Conservation (phyloP, 2,113 vertebrate genomes). For the Lampris megalopsis region DNA sequence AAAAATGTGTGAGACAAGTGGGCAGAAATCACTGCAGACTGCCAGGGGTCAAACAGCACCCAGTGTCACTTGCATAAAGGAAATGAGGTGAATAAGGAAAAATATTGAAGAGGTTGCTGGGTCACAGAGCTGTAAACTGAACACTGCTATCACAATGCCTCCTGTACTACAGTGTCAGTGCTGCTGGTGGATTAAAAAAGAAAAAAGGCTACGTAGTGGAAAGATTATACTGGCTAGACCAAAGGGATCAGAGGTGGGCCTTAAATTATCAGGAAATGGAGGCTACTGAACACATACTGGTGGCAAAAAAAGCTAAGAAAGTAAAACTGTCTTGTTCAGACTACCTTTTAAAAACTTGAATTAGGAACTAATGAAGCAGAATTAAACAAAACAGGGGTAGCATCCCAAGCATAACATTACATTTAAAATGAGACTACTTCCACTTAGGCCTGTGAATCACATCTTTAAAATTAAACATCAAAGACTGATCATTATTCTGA, state of each 20-base stretch:
- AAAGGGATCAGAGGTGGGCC: neutral
- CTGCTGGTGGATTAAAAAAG: slow-evolving; percentile 11
- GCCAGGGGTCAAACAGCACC: slow-evolving; percentile 3
- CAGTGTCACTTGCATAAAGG: neutral
- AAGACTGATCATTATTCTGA: neutral
- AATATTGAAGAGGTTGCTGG: neutral
- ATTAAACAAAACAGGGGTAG: neutral
- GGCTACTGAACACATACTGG: neutral
- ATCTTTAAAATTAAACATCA: neutral
- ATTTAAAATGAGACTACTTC: neutral
- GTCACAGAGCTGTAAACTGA: slow-evolving; percentile 17
- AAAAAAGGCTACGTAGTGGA: neutral
- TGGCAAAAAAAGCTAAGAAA: neutral
- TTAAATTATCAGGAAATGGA: neutral
- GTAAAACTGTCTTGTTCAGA: neutral
- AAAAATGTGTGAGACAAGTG: neutral
- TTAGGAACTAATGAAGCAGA: neutral
- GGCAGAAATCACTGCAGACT: slow-evolving; percentile 20
- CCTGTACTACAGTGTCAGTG: slow-evolving; percentile 36
- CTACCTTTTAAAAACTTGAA: neutral
- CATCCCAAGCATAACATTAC: neutral
- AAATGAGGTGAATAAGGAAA: neutral
- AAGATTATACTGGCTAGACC: neutral
- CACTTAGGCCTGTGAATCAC: neutral
- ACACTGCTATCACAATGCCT: slow-evolving; percentile 1